A percentile compares a stretch with the other conserved stretches of the same genome.
Evolutionary conservation across 2,797 vertebrate species (phyloP).

Genomic region (Sebastes aleutianus): DNA sequence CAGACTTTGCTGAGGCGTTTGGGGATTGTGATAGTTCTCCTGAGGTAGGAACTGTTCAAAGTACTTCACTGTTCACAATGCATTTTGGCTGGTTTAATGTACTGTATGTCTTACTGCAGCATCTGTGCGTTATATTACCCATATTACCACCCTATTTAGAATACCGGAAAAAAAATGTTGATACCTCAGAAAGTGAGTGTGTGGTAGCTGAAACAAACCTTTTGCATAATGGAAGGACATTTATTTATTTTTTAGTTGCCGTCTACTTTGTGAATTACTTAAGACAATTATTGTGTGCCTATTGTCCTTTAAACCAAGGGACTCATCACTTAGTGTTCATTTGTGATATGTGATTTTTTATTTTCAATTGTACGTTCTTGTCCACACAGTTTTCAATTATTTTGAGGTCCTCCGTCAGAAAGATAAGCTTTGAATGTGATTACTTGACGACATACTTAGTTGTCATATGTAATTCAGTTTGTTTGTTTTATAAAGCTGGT

Average conservation of each 20-base stretch:
- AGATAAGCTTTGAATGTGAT: neutral
- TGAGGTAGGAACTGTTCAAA: conserved; percentile 2
- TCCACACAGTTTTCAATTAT: neutral
- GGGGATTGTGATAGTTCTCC: neutral
- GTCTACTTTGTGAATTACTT: neutral
- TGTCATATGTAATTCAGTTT: too few species aligned
- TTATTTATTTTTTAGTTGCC: neutral
- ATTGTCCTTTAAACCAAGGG: neutral
- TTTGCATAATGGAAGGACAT: too few species aligned
- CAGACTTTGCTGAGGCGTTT: neutral
- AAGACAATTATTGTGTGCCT: neutral
- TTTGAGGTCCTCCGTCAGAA: neutral
- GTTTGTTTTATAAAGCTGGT: neutral
- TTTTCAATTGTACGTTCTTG: too few species aligned
- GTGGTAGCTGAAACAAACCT: neutral
- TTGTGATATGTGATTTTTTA: neutral
- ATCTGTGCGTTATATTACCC: neutral
- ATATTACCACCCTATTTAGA: too few species aligned
- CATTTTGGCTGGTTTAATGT: neutral
- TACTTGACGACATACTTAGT: neutral
- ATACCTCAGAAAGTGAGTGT: neutral
- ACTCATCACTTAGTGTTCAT: neutral
- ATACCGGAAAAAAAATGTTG: neutral
- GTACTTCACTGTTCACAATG: neutral
- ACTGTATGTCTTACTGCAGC: neutral